These are phyloP conservation scores for Lottia gigantea DNA, from an alignment of 2,888 invertebrate genomes.

Conservation along the genomic window DNA sequence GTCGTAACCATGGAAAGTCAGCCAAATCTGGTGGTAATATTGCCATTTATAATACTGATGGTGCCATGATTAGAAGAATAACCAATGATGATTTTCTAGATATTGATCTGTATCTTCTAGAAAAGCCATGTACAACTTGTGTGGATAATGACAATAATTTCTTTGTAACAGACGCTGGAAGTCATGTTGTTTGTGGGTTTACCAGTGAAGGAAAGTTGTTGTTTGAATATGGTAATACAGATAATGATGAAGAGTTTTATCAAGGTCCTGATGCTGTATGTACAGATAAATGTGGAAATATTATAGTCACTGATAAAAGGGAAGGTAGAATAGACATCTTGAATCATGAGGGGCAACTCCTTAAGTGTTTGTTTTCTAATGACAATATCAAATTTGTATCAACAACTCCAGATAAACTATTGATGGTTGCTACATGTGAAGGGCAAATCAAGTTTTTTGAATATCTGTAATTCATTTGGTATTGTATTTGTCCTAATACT, in stretches of 20 bases:
- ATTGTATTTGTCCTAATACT: too few species aligned
- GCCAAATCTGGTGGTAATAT: slow-evolving; percentile 57
- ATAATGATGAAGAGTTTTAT: slow-evolving; percentile 51
- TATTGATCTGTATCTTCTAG: slow-evolving; percentile 43
- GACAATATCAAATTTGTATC: slow-evolving; percentile 52
- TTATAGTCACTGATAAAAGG: slow-evolving; percentile 55
- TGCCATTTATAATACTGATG: slow-evolving; percentile 47
- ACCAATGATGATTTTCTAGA: slow-evolving; percentile 55
- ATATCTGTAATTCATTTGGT: slow-evolving; percentile 32
- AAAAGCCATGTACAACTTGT: slow-evolving; percentile 51
- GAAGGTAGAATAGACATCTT: slow-evolving; percentile 53
- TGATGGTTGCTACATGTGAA: slow-evolving; percentile 49
- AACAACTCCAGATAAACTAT: slow-evolving; percentile 46
- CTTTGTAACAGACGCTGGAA: slow-evolving; percentile 52
- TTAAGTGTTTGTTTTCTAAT: slow-evolving; percentile 47
- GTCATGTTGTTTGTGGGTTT: slow-evolving; percentile 50
- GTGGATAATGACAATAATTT: slow-evolving; percentile 43
- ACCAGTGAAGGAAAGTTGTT: slow-evolving; percentile 45
- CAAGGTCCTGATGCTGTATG: slow-evolving; percentile 56
- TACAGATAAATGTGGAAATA: slow-evolving; percentile 44
- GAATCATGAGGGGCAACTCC: slow-evolving; percentile 46
- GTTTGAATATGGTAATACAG: slow-evolving; percentile 55
- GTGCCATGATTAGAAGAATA: slow-evolving; percentile 42
- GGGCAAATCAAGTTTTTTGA: slow-evolving; percentile 53
- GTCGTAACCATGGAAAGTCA: slow-evolving; percentile 43